phyloP scores from a whole-genome alignment of 1,140 invertebrate genomes.

The Elymnias hypermnestra region DNA sequence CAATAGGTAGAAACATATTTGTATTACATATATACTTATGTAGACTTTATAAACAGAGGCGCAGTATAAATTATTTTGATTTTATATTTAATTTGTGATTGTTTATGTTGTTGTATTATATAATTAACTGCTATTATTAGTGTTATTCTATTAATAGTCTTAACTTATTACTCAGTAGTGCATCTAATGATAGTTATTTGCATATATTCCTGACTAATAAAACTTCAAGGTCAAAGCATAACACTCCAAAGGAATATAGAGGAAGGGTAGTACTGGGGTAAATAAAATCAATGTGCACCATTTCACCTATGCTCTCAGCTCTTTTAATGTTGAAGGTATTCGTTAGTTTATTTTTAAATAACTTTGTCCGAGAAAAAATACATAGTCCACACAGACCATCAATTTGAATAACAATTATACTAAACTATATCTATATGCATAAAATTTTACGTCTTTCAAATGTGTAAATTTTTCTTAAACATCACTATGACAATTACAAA shows the following conservation, averaged over 20 bases:
- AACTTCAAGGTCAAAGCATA: slow-evolving; percentile 23
- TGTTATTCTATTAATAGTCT: too few relatives aligned
- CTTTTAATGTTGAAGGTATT: slow-evolving; percentile 48
- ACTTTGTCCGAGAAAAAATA: slow-evolving; percentile 56
- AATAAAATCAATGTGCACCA: slow-evolving; percentile 65
- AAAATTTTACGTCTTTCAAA: slow-evolving; percentile 41
- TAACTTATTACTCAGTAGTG: too few relatives aligned
- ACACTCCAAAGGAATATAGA: slow-evolving; percentile 21
- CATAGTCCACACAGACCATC: slow-evolving; percentile 49
- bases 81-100: too few relatives aligned
- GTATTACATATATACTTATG: too few relatives aligned
- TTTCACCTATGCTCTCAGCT: slow-evolving; percentile 47
- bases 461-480: slow-evolving; percentile 20
- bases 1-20: too few relatives aligned
- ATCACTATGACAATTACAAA: slow-evolving; percentile 28
- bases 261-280: slow-evolving; percentile 25
- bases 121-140: too few relatives aligned
- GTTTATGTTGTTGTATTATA: too few relatives aligned
- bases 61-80: too few relatives aligned
- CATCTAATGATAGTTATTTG: too few relatives aligned
- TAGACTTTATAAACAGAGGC: too few relatives aligned
- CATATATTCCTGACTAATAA: too few relatives aligned
- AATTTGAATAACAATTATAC: slow-evolving; percentile 55
- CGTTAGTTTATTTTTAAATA: slow-evolving; percentile 38
- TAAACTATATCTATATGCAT: slow-evolving; percentile 42